These are phyloP conservation scores for Nibea coibor DNA, from an alignment of 2,113 vertebrate genomes.

Conservation along the genomic window DNA sequence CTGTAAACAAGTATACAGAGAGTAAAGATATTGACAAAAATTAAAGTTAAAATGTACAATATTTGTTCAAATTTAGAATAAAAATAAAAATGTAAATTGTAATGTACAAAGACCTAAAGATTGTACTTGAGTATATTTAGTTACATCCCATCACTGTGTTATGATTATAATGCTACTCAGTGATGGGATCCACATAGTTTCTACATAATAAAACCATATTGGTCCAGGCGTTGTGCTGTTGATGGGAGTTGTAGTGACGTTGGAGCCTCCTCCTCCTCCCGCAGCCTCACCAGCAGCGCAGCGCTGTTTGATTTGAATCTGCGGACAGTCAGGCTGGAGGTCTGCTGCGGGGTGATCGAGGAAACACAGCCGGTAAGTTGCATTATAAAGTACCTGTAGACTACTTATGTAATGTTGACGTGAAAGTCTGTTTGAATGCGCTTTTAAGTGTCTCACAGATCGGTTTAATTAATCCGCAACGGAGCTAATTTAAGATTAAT, in stretches of 20 bases:
- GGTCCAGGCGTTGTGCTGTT: neutral
- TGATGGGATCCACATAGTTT: neutral
- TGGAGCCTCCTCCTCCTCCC: conserved; percentile 16
- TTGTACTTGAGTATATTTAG: no score
- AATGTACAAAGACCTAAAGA: no score
- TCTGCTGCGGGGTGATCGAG: neutral
- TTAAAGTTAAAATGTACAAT: no score
- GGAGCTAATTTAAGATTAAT: neutral
- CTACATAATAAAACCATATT: no score
- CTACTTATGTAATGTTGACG: no score
- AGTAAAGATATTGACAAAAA: no score
- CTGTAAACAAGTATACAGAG: neutral
- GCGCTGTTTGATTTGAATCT: neutral
- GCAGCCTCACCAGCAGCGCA: neutral
- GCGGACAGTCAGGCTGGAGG: neutral
- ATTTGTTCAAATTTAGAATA: no score
- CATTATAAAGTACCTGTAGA: neutral
- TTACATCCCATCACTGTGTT: neutral
- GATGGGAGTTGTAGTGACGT: conserved; percentile 16
- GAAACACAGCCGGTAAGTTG: conserved; percentile 32
- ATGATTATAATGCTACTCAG: neutral
- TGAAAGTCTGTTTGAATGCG: neutral
- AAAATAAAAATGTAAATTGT: no score
- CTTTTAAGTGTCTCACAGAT: neutral
- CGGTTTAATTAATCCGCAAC: neutral